Base-by-base conservation (phyloP, 2,888 invertebrate species). In the Agrotis exclamationis region DNA sequence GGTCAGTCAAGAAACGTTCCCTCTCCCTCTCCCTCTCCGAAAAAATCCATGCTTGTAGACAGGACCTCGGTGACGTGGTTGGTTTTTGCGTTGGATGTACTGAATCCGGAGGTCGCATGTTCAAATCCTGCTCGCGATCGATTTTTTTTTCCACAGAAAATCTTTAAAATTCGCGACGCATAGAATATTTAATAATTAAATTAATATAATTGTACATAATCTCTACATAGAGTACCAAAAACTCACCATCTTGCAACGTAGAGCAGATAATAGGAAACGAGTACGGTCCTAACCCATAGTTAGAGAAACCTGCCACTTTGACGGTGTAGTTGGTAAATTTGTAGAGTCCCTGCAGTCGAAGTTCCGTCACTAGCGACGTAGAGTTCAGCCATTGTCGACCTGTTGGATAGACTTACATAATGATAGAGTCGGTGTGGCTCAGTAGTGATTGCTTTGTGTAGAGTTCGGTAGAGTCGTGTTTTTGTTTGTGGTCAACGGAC, bases 301-400 rank as follows among this genome's bases (percentile, higher is more conserved):
- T 97, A 0, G 98, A 99, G 91, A 97, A 98, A 2, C 98, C 99
- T 82, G 98, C 96, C 20, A 98, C 98, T 92, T 98, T 97, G 84
- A 99, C 97, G 45, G 98, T 98, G 92, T 99, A 99, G 96, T 99
- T 99, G 45, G 98, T 98, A 89, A 97, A 98, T 91, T 98, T 98
- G 86, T 97, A 96, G 73, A 99, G 93, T 3, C 98, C 97, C 92
- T 98, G 98, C 66, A 98, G 93, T 84, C 98, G 97, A 13, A 98
- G 97, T 90, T 98, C 98, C 63, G 97, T 97, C 88, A 98, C 98
- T 18, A 98, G 97, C 6, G 98, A 98, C 5, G 96, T 96, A 33
- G 94, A 91, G 83, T 96, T 96, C 76, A 91, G 81, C 94, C 96
- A 95, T 64, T 92, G 93, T 71, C 96, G 94, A 90, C 96, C 96